phyloP scores from a whole-genome alignment of 2,797 vertebrate genomes.

The Anguilla megastoma region DNA sequence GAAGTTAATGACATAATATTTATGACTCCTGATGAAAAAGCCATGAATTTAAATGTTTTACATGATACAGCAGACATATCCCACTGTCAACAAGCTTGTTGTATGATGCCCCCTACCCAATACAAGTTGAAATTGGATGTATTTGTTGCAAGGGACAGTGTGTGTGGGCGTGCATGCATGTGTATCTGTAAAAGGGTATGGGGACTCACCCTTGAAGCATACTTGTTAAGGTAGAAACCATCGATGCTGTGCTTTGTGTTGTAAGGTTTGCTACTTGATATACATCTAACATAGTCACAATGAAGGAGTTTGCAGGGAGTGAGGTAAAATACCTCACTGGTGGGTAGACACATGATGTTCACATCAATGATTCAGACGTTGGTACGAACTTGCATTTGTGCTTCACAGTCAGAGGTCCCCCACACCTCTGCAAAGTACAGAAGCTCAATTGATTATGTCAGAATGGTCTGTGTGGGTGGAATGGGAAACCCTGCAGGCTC shows the following conservation, averaged over 20 bases:
- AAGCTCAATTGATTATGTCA: background rate
- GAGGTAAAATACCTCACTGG: background rate
- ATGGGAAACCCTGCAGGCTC: background rate
- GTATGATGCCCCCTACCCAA: background rate
- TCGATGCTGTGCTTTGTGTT: background rate
- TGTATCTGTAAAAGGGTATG: background rate
- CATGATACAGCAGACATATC: background rate
- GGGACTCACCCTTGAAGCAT: no score
- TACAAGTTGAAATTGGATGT: background rate
- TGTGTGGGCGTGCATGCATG: background rate
- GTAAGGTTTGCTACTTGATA: background rate
- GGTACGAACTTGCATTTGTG: background rate
- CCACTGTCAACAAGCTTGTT: background rate
- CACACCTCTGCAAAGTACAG: background rate
- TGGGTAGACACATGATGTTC: background rate
- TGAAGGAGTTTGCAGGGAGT: background rate
- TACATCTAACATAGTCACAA: background rate
- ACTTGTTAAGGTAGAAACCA: background rate
- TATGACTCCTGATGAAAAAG: background rate
- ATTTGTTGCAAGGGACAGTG: background rate
- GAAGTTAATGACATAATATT: slow-evolving; percentile 1
- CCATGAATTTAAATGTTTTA: background rate
- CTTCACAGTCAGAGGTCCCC: background rate
- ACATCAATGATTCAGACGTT: background rate
- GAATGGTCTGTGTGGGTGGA: slow-evolving; percentile 2